Evolutionary conservation across 2,797 vertebrate genomes (phyloP).

Genomic region (Pempheris klunzingeri): DNA sequence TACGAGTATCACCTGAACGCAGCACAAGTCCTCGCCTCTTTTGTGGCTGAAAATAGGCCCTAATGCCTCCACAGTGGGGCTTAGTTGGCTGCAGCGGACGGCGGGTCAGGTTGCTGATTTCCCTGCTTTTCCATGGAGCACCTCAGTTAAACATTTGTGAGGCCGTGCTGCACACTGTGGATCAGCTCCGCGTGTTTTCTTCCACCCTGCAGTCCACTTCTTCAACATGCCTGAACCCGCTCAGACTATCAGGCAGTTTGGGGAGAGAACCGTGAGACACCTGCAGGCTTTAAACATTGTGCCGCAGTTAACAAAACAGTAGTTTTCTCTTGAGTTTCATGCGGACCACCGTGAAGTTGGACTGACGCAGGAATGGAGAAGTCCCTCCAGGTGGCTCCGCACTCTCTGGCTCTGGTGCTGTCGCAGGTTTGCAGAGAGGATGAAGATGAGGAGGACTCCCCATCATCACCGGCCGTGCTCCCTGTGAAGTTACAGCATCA

Average conservation of each 20-base stretch:
- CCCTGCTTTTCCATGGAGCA: constrained; percentile 37
- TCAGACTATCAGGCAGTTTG: not conserved
- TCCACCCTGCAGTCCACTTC: not conserved
- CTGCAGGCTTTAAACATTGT: constrained; percentile 4
- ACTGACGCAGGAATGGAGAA: constrained; percentile 83
- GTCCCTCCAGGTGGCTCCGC: constrained; percentile 91
- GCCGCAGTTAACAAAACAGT: not conserved
- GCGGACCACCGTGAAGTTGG: not conserved
- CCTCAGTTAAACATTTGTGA: constrained; percentile 27
- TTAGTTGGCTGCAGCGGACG: constrained; percentile 25
- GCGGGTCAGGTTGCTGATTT: constrained; percentile 45
- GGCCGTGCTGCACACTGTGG: constrained; percentile 4
- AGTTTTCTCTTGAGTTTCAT: not conserved
- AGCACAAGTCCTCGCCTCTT: constrained; percentile 67
- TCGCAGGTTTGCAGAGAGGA: constrained; percentile 72
- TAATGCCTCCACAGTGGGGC: constrained; percentile 52
- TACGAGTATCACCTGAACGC: constrained; percentile 70
- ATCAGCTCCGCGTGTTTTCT: not conserved
- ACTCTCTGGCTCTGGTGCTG: constrained; percentile 94
- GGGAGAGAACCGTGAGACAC: not conserved
- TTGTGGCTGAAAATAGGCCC: constrained; percentile 44
- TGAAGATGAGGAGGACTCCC: constrained; percentile 55
- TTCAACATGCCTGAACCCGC: constrained; percentile 1
- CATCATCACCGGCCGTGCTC: constrained; percentile 33
- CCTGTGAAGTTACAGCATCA: constrained; percentile 83